phyloP scores from a whole-genome alignment of 2,888 invertebrate genomes.

The Melikaiella ostensackeni region DNA sequence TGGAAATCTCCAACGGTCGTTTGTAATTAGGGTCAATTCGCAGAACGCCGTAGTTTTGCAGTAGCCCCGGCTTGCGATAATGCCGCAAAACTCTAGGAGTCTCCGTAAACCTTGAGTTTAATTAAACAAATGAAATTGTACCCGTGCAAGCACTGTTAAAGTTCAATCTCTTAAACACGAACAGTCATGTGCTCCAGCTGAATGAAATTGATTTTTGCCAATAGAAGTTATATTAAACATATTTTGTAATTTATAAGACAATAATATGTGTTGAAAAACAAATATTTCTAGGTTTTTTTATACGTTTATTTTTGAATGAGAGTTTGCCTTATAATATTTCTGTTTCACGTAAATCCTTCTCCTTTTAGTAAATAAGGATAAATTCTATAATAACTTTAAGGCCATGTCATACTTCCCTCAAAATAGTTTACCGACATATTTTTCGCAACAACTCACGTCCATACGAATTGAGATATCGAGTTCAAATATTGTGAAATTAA shows the following conservation, averaged over 20 bases:
- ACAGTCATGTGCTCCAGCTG: no score
- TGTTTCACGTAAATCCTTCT: no score
- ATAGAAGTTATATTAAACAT: not conserved
- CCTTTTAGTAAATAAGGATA: no score
- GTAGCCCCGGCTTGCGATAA: slow-evolving; percentile 22
- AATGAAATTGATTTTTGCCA: not conserved
- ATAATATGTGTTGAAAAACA: not conserved
- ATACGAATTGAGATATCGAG: no score
- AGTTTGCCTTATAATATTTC: no score
- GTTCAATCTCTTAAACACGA: not conserved
- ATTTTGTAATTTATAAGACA: not conserved
- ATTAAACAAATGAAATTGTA: slow-evolving; percentile 11
- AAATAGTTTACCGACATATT: no score
- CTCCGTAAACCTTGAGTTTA: not conserved
- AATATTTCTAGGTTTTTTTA: not conserved
- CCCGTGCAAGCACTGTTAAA: not conserved
- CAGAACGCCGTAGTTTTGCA: slow-evolving; percentile 32
- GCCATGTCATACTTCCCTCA: no score
- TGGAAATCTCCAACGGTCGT: slow-evolving; percentile 29
- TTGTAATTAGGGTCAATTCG: slow-evolving; percentile 28
- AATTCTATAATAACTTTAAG: no score
- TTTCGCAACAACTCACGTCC: no score
- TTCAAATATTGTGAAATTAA: no score
- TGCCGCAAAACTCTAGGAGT: slow-evolving; percentile 11
- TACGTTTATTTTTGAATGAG: no score